Base-by-base conservation (phyloP, 92 coral and sea anemone genomes). In the Heliopora coerulea region DNA sequence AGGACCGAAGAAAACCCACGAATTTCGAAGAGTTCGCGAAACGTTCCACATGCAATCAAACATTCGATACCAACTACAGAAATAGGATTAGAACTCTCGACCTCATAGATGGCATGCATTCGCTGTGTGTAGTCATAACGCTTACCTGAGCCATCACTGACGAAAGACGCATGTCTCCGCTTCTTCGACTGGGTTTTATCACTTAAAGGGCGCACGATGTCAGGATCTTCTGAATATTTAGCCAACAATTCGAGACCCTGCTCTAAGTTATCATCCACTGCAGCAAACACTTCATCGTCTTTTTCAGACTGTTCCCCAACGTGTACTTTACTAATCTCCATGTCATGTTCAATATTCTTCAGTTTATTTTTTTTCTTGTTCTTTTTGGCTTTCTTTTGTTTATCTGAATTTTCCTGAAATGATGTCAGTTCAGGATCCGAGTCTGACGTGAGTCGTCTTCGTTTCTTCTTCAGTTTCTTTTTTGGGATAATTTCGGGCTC, bases 221-320 rank as follows among this genome's bases (percentile, higher is more conserved):
- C 17, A 5, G 54, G 7, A 14, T 19, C 58, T 14, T 19, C 8
- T 35, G 74, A 46, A 29, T 67, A 49, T 20, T 13, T 46, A 10
- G 97, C 97, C 74, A 92, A 56, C 57, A 92, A 72, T 59, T 85
- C 85, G 75, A 92, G 77, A 13, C 93, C 96, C 13, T 84, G 89
- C 2, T 80, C 87, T 35, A 44, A 65, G 23, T 56, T 64, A 13
- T 75, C 78, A 17, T 67, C 62, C 18, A 62, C 86, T 4, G 82
- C 49, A 21, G 69, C 49, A 49, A 82, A 62, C 26, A 78, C 91
- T 0, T 81, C 82, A 19, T 86, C 84, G 29, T 65, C 78, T 46
- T 46, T 46, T 25, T 60, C 87, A 35, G 86, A 78, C 46, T 91
- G 75, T 5, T 85, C 28, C 0, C 74, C 9, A 4, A 19, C 42